Evolutionary conservation across 2,797 vertebrate species (phyloP), one percentile per base, ranked within the genome.

Genomic region (Rousettus madagascariensis): DNA sequence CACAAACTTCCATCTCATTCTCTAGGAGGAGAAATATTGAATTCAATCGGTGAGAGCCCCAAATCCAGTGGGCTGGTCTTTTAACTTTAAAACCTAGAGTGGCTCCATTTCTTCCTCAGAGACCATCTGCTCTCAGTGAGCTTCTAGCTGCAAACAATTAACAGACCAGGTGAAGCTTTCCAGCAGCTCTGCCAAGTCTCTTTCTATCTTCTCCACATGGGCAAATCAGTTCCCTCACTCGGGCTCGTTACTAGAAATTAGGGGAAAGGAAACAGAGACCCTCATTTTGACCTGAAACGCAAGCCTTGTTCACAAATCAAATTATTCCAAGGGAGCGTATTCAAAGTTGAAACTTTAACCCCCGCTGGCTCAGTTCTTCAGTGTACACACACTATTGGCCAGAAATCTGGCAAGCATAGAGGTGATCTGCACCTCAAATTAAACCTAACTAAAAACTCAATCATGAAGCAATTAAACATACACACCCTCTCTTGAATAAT

Each of bases 381-480:
- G 55, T 15, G 13, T 0, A 41, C 12, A 22, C 5, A 51, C 3
- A 51, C 74, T 41, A 33, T 84, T 83, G 38, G 59, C 26, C 9
- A 84, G 69, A 82, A 68, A 80, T 51, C 41, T 59, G 20, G 20
- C 30, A 28, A 53, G 74, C 38, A 82, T 20, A 69, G 53, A 74
- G 38, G 33, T 19, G 10, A 69, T 36, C 5, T 38, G 24, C 22
- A 91, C 30, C 43, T 88, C 83, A 92, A 96, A 53, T 71, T 65
- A 94, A 94, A 91, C 49, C 65, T 38, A 74, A 83, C 38, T 33
- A 74, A 72, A 68, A 78, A 55, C 30, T 24, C 4, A 26, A 30
- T 30, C 49, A 84, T 51, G 33, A 59, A 75, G 79, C 82, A 41
- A 51, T 59, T 63, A 84, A 66, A 59, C n/a, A 30, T 6, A 49